Evolutionary conservation across 2,888 invertebrate genomes (phyloP), one percentile per base, ranked within the genome.

Genomic region (Dioctria linearis): DNA sequence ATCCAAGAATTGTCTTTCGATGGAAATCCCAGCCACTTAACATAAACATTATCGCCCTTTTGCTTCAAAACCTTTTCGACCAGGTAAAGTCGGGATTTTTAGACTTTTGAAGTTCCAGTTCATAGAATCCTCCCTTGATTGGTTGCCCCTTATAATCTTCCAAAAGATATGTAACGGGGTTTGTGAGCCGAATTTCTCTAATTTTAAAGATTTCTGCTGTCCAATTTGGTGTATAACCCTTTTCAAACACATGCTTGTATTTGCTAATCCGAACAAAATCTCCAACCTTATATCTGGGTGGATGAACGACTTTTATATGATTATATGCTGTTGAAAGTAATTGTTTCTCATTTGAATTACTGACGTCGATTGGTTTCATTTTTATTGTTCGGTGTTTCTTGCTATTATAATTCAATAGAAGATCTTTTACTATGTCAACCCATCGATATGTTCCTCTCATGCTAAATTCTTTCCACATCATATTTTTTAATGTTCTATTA

Each of bases 41-140:
- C 85, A 81, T 57, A 85, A 3, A 84, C 4, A 73, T 84, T 83
- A 69, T 83, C 78, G 46, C 83, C 83, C 76, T 80, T 82, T 66
- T 67, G 80, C 79, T 81, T 81, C 69, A 86, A 59, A 57, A 85
- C 82, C 81, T 85, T 86, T 81, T 86, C 86, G 40, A 87, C 82
- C 37, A 86, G 78, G 81, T 85, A 86, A 6, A 86, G 79, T 63
- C 86, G 83, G 2, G 84, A 84, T 85, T 78, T 80, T 84, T 84
- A 0, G 83, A 84, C 82, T 85, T 85, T 78, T 84, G 84, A 6
- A 86, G 59, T 84, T 86, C 86, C 76, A 83, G 67, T 80, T 82
- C 84, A 81, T 86, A 86, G 83, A 86, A 87, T 4, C 83, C 82
- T 57, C 86, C 86, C 49, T 84, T 82, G 42, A 88, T 86, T 4